Conservation (phyloP, 2,888 invertebrate species). For the Drosophila birchii region DNA sequence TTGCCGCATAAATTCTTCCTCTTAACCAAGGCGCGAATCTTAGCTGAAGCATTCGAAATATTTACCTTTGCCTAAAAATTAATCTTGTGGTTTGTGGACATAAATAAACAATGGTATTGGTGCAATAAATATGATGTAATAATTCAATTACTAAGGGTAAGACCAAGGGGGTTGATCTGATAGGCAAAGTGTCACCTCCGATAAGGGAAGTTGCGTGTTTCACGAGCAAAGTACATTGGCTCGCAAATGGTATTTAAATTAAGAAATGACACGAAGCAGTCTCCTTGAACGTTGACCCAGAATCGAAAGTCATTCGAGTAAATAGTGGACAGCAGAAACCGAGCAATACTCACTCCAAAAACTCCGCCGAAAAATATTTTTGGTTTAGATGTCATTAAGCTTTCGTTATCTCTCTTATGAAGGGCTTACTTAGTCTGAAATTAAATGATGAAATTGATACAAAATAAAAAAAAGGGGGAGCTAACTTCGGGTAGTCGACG, state of each 20-base stretch:
- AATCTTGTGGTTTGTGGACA: conserved; percentile 45
- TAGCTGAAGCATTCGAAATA: conserved; percentile 35
- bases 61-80: conserved; percentile 34
- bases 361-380: background rate
- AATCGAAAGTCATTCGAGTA: background rate
- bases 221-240: conserved; percentile 14
- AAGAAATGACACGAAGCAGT: background rate
- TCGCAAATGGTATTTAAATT: conserved; percentile 24
- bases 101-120: conserved; percentile 54
- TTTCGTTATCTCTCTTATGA: background rate
- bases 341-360: background rate
- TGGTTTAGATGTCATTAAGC: background rate
- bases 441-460: conserved; percentile 8
- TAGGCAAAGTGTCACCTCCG: conserved; percentile 16
- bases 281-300: conserved; percentile 17
- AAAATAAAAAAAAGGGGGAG: background rate
- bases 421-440: background rate
- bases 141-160: background rate
- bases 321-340: background rate
- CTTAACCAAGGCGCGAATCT: background rate
- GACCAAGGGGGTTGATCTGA: conserved; percentile 10
- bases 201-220: conserved; percentile 32
- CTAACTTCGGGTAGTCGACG: background rate
- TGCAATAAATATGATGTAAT: conserved; percentile 35
- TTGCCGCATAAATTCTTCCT: conserved; percentile 61